phyloP scores from a whole-genome alignment of 1,140 invertebrate genomes.

The fruit fly (Drosophila melanogaster) region DNA sequence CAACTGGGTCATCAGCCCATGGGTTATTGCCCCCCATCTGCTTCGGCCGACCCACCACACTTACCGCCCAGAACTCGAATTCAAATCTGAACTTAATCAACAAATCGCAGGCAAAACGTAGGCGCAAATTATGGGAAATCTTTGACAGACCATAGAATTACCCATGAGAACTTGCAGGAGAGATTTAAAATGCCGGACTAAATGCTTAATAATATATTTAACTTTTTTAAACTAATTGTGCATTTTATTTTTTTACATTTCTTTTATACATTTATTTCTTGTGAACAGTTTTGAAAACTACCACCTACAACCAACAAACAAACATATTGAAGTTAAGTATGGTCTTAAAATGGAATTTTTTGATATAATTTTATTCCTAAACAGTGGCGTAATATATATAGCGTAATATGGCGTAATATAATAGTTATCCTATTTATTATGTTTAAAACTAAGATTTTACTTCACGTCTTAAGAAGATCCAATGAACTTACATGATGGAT shows the following conservation, averaged over 20 bases:
- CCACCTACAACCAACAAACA: too few species aligned
- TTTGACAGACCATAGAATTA: slow-evolving; percentile 23
- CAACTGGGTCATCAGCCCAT: slow-evolving; percentile 52
- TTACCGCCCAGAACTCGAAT: slow-evolving; percentile 18
- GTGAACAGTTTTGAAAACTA: too few species aligned
- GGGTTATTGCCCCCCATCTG: slow-evolving; percentile 28
- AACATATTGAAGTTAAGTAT: too few species aligned
- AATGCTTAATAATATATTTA: neutral
- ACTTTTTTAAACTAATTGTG: too few species aligned
- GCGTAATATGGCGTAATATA: too few species aligned
- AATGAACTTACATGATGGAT: neutral
- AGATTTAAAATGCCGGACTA: too few species aligned
- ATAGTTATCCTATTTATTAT: too few species aligned
- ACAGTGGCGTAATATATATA: too few species aligned
- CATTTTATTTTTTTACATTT: too few species aligned
- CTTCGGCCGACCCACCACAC: slow-evolving; percentile 26
- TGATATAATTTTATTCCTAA: too few species aligned
- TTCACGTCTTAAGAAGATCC: neutral
- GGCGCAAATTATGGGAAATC: slow-evolving; percentile 17
- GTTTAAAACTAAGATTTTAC: neutral
- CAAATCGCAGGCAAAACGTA: slow-evolving; percentile 22
- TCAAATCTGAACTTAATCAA: slow-evolving; percentile 70
- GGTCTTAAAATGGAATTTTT: too few species aligned
- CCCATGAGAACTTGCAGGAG: slow-evolving; percentile 7
- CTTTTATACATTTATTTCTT: too few species aligned